Percentiles rank a stretch among this genome's conserved stretches.
Conservation (phyloP, 2,113 vertebrate species). For the Calyptommatus sinebrachiatus region DNA sequence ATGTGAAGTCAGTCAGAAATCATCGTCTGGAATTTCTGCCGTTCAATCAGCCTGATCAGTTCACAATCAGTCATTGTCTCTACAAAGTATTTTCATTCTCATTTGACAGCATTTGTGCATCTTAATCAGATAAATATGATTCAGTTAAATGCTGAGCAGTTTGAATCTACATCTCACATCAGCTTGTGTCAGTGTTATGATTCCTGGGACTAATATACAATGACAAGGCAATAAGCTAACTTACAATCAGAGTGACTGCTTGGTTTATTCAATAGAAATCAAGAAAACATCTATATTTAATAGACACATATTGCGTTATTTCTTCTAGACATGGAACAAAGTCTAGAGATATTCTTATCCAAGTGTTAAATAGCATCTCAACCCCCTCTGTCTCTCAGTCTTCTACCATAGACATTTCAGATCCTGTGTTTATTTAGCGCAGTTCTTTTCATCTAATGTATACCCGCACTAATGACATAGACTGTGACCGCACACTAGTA, state of each 20-base stretch:
- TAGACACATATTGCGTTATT: neutral
- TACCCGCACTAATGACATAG: neutral
- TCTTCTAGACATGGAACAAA: neutral
- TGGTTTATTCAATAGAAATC: neutral
- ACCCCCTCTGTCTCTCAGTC: neutral
- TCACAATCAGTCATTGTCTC: slow-evolving; percentile 12
- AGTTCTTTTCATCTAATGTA: neutral
- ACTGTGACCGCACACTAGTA: too few relatives aligned
- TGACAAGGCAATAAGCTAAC: neutral
- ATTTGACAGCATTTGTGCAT: slow-evolving; percentile 1
- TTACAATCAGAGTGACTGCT: neutral
- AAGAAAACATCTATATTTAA: neutral
- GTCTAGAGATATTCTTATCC: neutral
- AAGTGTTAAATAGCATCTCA: neutral
- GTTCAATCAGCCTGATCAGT: neutral
- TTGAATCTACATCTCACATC: slow-evolving; percentile 22
- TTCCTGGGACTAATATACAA: neutral
- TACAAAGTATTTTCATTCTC: slow-evolving; percentile 27
- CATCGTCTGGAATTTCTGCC: neutral
- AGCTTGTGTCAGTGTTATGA: neutral
- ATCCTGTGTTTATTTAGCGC: neutral
- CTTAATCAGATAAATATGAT: slow-evolving; percentile 12
- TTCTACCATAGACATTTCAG: neutral
- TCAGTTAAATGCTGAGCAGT: neutral
- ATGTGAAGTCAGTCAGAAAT: neutral